Percentiles rank a stretch among this genome's conserved stretches.
These are phyloP conservation scores for Portevinia maculata DNA, from an alignment of 2,888 invertebrate species.

Conservation along the genomic window DNA sequence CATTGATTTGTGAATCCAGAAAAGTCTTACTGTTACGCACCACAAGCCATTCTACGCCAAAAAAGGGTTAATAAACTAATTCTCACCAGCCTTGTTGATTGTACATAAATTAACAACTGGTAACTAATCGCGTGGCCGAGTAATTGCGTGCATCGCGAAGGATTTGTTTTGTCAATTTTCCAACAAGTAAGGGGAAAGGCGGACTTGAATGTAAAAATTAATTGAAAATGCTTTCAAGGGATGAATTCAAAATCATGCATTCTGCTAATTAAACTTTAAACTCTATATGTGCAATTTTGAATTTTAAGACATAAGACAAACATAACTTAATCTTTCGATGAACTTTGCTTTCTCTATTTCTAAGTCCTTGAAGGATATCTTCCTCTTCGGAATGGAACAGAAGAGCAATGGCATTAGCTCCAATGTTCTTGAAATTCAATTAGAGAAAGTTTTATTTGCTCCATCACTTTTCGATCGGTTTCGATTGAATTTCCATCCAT, in stretches of 20 bases:
- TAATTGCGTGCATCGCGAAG: slow-evolving; percentile 72
- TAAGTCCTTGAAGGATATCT: neutral
- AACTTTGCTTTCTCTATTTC: neutral
- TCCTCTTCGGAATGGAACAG: neutral
- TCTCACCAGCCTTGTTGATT: slow-evolving; percentile 47
- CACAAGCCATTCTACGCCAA: neutral
- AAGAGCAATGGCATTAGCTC: slow-evolving; percentile 40
- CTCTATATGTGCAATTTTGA: no score
- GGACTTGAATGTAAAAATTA: neutral
- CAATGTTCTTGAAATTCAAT: slow-evolving; percentile 64
- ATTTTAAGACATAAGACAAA: slow-evolving; percentile 39
- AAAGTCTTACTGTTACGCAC: slow-evolving; percentile 18
- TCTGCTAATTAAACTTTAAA: no score
- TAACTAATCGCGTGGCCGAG: slow-evolving; percentile 34
- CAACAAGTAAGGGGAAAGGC: neutral
- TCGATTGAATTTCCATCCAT: slow-evolving; percentile 30
- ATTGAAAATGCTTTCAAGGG: neutral
- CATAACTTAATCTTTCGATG: slow-evolving; percentile 32
- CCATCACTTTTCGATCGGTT: slow-evolving; percentile 57
- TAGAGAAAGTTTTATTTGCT: slow-evolving; percentile 70
- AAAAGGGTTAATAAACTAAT: slow-evolving; percentile 68
- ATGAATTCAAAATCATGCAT: neutral
- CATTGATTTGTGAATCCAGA: slow-evolving; percentile 46
- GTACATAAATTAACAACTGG: slow-evolving; percentile 67
- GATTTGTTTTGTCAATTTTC: slow-evolving; percentile 71